A percentile compares a stretch with the other conserved stretches of the same genome.
Conservation (phyloP, 2,797 vertebrate genomes). For the Cirrhinus mrigala region DNA sequence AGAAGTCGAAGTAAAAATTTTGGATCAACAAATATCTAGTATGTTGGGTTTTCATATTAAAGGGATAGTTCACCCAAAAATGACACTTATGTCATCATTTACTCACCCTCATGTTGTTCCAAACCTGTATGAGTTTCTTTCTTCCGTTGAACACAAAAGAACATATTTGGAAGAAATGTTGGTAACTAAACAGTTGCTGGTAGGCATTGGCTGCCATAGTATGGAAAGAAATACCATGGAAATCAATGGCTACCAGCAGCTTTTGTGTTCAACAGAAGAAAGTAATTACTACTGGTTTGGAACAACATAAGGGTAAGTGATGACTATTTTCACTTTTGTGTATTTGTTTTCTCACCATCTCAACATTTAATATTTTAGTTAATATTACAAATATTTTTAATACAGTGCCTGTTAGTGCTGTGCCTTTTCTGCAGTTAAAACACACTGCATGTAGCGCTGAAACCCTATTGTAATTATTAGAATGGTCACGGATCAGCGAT, state of each 20-base stretch:
- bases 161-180: background rate
- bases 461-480: too few relatives aligned
- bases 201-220: background rate
- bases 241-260: background rate
- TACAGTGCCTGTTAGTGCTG: background rate
- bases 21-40: conserved; percentile 25
- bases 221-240: background rate
- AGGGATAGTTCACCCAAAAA: background rate
- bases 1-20: background rate
- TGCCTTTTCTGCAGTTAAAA: background rate
- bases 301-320: background rate
- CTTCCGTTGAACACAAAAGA: background rate
- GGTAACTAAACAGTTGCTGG: background rate
- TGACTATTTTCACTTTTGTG: background rate
- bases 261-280: background rate
- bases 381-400: background rate
- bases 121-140: background rate
- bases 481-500: too few relatives aligned
- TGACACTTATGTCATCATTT: background rate
- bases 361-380: background rate
- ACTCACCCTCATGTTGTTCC: background rate
- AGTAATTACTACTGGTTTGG: background rate
- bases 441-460: too few relatives aligned
- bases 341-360: background rate
- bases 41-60: background rate